Evolutionary conservation across 2,797 vertebrate species (phyloP).

Genomic region (Alouatta caraya): DNA sequence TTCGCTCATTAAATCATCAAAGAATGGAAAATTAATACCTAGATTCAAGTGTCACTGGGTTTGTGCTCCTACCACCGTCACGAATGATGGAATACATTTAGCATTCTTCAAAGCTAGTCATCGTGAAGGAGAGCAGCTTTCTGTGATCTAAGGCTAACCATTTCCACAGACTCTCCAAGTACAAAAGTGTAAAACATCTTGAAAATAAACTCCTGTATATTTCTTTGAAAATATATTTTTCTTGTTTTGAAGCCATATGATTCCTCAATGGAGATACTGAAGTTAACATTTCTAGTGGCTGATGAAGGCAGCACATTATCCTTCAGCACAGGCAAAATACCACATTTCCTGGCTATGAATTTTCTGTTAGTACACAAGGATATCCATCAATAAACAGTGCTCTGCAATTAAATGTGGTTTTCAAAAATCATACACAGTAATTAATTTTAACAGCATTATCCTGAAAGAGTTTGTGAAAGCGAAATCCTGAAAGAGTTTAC

Average conservation of each 20-base stretch:
- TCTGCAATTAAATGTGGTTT: fast-evolving
- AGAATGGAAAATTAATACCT: constrained; percentile 37
- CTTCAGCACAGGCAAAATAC: background rate
- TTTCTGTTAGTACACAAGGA: background rate
- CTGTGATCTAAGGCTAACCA: background rate
- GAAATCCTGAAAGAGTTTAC: background rate
- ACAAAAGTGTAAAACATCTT: background rate
- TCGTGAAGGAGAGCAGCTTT: background rate
- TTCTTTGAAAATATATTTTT: background rate
- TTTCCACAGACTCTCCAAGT: background rate
- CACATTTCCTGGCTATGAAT: background rate
- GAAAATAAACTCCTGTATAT: background rate
- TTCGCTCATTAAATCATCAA: constrained; percentile 66
- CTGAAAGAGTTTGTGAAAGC: background rate
- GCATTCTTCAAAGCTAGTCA: background rate
- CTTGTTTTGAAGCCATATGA: background rate
- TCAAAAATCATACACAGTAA: background rate
- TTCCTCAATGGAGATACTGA: background rate
- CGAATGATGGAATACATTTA: background rate
- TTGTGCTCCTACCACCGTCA: background rate
- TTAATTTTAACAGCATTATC: background rate
- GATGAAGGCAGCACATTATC: background rate
- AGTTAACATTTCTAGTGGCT: background rate
- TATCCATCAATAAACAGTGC: background rate
- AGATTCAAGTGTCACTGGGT: background rate